Evolutionary conservation across 2,888 invertebrate species (phyloP).

Genomic region (Diaperis boleti): DNA sequence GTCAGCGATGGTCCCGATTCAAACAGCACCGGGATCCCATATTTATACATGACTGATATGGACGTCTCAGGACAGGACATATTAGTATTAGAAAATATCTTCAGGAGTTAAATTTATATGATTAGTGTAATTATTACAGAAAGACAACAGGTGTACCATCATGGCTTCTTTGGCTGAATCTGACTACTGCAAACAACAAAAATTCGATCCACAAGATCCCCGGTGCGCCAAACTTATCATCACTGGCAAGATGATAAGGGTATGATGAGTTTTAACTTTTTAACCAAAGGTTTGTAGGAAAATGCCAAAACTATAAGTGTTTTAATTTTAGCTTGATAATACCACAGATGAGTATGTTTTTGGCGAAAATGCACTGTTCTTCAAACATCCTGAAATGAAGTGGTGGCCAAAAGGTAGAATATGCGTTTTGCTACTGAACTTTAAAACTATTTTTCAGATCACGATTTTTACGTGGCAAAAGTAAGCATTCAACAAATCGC

Average conservation of each 20-base stretch:
- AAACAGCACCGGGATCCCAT: conserved; percentile 79
- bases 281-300: too few relatives aligned
- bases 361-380: conserved; percentile 70
- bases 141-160: conserved; percentile 75
- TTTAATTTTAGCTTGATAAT: conserved; percentile 50
- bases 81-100: conserved; percentile 65
- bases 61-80: conserved; percentile 79
- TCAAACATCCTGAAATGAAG: conserved; percentile 78
- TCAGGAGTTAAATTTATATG: background rate
- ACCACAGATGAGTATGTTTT: conserved; percentile 53
- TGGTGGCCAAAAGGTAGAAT: conserved; percentile 74
- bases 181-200: conserved; percentile 72
- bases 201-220: conserved; percentile 81
- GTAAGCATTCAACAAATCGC: conserved; percentile 79
- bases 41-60: conserved; percentile 79
- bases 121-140: conserved; percentile 64
- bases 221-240: conserved; percentile 80
- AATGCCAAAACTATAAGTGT: too few relatives aligned
- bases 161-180: conserved; percentile 78
- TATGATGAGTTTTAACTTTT: too few relatives aligned
- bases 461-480: conserved; percentile 84
- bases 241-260: conserved; percentile 75
- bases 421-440: too few relatives aligned
- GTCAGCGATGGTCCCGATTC: conserved; percentile 77
- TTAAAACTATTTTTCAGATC: too few relatives aligned